Percentiles rank a stretch among this genome's conserved stretches.
Conservation (phyloP, 64 coral and sea anemone genomes). For the Porites lutea region DNA sequence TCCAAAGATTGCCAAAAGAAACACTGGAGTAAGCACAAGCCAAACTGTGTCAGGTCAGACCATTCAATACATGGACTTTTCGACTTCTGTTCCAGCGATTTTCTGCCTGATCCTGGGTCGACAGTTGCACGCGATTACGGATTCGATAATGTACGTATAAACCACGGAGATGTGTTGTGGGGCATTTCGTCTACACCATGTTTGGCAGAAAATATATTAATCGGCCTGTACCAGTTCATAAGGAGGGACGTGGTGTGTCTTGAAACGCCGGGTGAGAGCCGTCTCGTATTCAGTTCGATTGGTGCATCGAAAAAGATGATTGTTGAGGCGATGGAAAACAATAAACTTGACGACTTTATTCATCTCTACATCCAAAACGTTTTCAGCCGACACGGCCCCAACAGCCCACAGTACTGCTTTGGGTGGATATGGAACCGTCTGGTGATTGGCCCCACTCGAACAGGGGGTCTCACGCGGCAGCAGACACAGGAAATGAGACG, state of each 20-base stretch:
- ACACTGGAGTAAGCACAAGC: slow-evolving; percentile 57
- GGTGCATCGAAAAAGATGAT: slow-evolving; percentile 40
- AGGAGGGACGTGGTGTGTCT: background rate
- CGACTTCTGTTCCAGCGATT: background rate
- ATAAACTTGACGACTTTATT: slow-evolving; percentile 48
- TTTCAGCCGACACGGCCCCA: background rate
- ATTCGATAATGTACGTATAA: slow-evolving; percentile 37
- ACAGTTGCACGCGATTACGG: slow-evolving; percentile 31
- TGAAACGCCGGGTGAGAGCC: background rate
- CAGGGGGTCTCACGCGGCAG: background rate
- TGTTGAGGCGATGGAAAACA: slow-evolving; percentile 24
- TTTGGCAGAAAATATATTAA: background rate
- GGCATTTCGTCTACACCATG: no score
- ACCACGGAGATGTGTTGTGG: background rate
- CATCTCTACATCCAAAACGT: slow-evolving; percentile 33
- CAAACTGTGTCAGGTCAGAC: slow-evolving; percentile 22
- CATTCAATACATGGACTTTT: slow-evolving; percentile 36
- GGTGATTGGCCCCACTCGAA: slow-evolving; percentile 58
- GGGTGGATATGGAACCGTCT: slow-evolving; percentile 11
- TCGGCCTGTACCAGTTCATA: slow-evolving; percentile 43
- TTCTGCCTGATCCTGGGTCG: slow-evolving; percentile 12
- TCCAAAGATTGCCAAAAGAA: slow-evolving; percentile 53
- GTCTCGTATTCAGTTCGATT: slow-evolving; percentile 16
- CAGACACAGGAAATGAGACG: slow-evolving; percentile 35
- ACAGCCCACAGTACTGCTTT: background rate